Evolutionary conservation across 1,140 invertebrate genomes (phyloP), one percentile per base, ranked within the genome.

Genomic region (Aethina tumida): DNA sequence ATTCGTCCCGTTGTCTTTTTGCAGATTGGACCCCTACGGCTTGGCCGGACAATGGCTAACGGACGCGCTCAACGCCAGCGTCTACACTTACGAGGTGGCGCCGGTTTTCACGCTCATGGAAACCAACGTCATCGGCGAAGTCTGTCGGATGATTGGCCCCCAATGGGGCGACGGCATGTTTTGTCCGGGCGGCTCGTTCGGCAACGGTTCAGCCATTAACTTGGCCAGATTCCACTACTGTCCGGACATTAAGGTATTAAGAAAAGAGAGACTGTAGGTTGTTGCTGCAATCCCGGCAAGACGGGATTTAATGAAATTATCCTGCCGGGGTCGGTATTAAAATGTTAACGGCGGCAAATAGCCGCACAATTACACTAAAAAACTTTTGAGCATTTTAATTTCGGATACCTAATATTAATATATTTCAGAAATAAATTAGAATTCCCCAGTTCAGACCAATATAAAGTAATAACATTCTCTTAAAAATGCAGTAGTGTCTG

Each of bases 111-210:
- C 69, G 3, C 48, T 72, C 1, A 66, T 72, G 60, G 71, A 74
- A 43, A 52, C 58, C 21, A 38, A 45, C 9, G 46, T 73, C 1
- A 56, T 72, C 18, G 41, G 49, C 24, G 61, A 65, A 41, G 74
- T 83, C 67, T 62, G 70, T 16, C 56, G 57, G 10, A 58, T 71
- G 42, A 64, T 65, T 28, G 61, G 61, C 16, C 52, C 56, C 3
- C 34, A 49, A 15, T 55, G 55, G 17, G 71, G 74, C 2, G 80
- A 81, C 47, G 79, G 73, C 0, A 69, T 81, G 12, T 79, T 83
- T 57, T 73, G 75, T 37, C 80, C 80, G 21, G 79, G 80, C 25
- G 81, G 79, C n/a, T 75, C 76, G n/a, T 69, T 80, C 20, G 73
- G 74, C n/a, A 84, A 82, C 56, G 65, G 79, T 26, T 81, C 74